Base-by-base conservation (phyloP, 1,140 invertebrate species). In the Drosophila ananassae region DNA sequence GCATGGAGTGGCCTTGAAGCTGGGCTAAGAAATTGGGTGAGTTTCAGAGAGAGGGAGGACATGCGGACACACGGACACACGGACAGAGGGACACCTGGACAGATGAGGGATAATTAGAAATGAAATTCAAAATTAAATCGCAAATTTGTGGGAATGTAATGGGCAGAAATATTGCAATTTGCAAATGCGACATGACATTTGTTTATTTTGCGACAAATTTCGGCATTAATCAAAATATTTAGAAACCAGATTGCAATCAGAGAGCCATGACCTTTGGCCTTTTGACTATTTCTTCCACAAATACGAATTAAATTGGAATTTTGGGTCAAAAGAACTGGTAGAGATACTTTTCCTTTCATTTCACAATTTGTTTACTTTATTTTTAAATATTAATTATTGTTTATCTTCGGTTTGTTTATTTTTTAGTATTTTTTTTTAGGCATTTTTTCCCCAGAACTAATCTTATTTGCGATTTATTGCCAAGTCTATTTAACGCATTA, bases 141-240 rank as follows among this genome's bases (percentile, higher is more conserved):
- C 55, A 69, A 8, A 69, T 57, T 69, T 21, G 22, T 9, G 13
- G 12, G 32, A 67, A 22, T 47, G 44, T 60, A 37, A 25, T 32
- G 46, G 3, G 2, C 17, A 21, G 2, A 30, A 1, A 25, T 44
- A 67, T 69, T 56, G 51, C 66, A 69, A 69, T 69, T 69, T 69
- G 51, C 63, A 57, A 52, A 57, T 56, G 50, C 55, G 51, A 69
- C 63, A 48, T 30, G 34, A 68, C 67, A 39, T 52, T 41, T 39
- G 66, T 57, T 37, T 39, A 39, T 48, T 69, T 56, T 39, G 50
- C 24, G 39, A 28, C 48, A 47, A 17, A 17, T 28, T 48, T 54
- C 28, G 8, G 12, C 41, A 58, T 77, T 77, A 77, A 77, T 77
- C 73, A 72, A 46, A 71, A 53, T 51, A 46, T 64, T 77, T 47